Conservation (phyloP, 2,888 invertebrate genomes). For the Ectemnius cavifrons region DNA sequence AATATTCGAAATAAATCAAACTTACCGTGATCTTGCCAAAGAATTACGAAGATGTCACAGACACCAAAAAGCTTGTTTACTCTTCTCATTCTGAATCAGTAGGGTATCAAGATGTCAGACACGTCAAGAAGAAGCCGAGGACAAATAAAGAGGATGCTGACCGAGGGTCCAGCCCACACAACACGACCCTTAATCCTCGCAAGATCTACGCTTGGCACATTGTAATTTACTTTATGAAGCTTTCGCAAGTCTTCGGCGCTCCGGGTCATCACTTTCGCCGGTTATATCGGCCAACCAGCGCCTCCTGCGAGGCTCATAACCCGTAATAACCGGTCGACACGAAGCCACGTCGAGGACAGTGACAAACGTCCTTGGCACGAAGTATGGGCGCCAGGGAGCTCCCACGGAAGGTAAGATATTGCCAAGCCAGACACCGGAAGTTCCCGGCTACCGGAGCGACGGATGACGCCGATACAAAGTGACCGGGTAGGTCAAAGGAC, state of each 20-base stretch:
- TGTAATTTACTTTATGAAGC: conserved; percentile 65
- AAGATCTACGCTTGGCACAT: conserved; percentile 61
- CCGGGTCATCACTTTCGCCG: conserved; percentile 57
- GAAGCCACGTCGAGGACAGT: conserved; percentile 41
- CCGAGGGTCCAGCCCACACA: background rate
- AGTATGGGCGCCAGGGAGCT: no score
- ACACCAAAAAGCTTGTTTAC: no score
- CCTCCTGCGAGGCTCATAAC: conserved; percentile 38
- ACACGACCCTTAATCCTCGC: conserved; percentile 57
- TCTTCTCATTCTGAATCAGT: background rate
- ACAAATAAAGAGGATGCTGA: conserved; percentile 1
- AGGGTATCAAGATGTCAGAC: background rate
- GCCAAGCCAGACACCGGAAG: background rate
- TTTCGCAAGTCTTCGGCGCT: conserved; percentile 40
- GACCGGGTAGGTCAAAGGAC: background rate
- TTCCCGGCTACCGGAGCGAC: background rate
- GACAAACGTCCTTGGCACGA: conserved; percentile 40
- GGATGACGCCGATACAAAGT: background rate
- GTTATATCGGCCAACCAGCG: conserved; percentile 45
- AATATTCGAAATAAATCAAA: no score
- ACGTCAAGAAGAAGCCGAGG: background rate
- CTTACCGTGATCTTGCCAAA: no score
- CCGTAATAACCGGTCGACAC: conserved; percentile 36
- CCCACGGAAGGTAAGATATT: background rate
- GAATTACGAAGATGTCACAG: no score